Base-by-base conservation (phyloP, 2,797 vertebrate species). In the Lerista edwardsae region DNA sequence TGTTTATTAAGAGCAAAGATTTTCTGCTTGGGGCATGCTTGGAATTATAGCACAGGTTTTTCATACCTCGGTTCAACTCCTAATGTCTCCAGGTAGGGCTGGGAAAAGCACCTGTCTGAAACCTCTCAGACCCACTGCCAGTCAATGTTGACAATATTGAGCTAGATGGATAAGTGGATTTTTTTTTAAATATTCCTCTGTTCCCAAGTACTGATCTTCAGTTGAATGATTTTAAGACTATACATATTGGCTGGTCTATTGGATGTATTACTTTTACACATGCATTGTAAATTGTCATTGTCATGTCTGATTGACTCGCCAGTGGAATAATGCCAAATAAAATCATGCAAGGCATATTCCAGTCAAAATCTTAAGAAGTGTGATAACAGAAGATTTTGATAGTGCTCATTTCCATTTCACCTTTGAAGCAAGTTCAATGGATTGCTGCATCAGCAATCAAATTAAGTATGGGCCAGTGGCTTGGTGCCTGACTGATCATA, bases 191-290 rank as follows among this genome's bases (percentile, higher is more conserved):
- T 44, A 44, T 44, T 55, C 51, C 15, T 55, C 3, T 55, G 2
- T 55, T 55, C 51, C 51, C 19, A 55, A 17, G 14, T 44, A 84
- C 79, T 91, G 80, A 84, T 89, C 83, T 88, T 69, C 84, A 80
- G 88, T 76, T 36, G 84, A 88, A 90, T 9, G 19, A 57, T 75
- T 29, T 41, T 11, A 68, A 47, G 2, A 31, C 87, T 91, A 57
- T 64, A 82, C 67, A 39, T 80, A 34, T 36, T 67, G 68, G 12
- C 44, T 27, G 34, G 23, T 89, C 81, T 85, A 85, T n/a, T 57
- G 88, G 9, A n/a, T 84, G 29, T 44, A 14, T 25, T 31, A 75
- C 59, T 69, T 68, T 55, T 57, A 90, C 83, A 62, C 55, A 21
- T 88, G 69, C 86, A 75, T 86, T 76, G 44, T n/a, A 87, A 57